Base-by-base conservation (phyloP, 2,888 invertebrate species). In the Acanthosoma haemorrhoidale region DNA sequence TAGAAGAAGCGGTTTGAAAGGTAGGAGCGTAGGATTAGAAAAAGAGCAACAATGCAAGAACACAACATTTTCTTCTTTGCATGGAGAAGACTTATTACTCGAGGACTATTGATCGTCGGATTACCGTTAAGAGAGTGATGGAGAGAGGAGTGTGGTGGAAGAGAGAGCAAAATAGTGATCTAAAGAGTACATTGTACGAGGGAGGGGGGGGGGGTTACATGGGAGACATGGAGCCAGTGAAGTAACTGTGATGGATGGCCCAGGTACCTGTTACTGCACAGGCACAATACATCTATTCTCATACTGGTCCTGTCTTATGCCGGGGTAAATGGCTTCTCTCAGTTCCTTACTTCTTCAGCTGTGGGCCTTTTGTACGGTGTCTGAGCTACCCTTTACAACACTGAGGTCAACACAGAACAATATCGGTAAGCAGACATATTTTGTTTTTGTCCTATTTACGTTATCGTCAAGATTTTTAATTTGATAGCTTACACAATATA, bases 241-340 rank as follows among this genome's bases (percentile, higher is more conserved):
- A 25, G 25, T 51, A 25, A 51, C 18, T 21, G 21, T 51, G 51
- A 51, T 51, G 21, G 51, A 51, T 51, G 51, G 25, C n/a, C 25
- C 6, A 25, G 51, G 51, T 51, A 51, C 51, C 51, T 51, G 51
- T 51, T 51, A 51, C 51, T 51, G 51, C 51, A 25, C 13, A 51
- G 51, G n/a, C 25, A 51, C 51, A 51, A 51, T 51, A 51, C 51
- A 51, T 51, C 51, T 25, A 51, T 51, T 51, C 51, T 51, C 51
- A 51, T 51, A 51, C 51, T 25, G 6, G n/a, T 25, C 51, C 21
- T 25, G 51, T 51, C 51, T 25, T 51, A n/a, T n/a, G n/a, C n/a
- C 25, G 25, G 25, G 25, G 51, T 51, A 51, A 51, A 51, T 51
- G 51, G 51, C 51, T 51, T 51, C 25, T 25, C 16, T 25, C 51